A percentile compares a stretch with the other conserved stretches of the same genome.
These are phyloP conservation scores for Danio jaintianensis DNA, from an alignment of 2,797 vertebrate species.

Conservation along the genomic window DNA sequence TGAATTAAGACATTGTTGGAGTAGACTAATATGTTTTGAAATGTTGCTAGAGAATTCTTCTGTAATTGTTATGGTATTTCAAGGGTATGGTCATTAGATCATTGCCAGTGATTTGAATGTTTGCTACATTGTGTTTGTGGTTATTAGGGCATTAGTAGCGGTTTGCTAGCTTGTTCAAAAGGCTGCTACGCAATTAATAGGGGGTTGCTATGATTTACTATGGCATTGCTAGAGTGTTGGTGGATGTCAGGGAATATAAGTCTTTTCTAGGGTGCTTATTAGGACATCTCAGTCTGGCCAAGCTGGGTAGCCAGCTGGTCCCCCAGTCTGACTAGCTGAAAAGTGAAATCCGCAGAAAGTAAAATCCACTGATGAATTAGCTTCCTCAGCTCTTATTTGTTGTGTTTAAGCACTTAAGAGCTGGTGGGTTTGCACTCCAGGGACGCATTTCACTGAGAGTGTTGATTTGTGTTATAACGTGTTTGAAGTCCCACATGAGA, in stretches of 20 bases:
- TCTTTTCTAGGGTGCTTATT: too few relatives aligned
- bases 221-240: neutral
- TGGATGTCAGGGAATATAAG: too few relatives aligned
- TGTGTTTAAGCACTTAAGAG: conserved; percentile 5
- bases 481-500: conserved; percentile 45
- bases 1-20: too few relatives aligned
- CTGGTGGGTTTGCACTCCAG: conserved; percentile 30
- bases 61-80: too few relatives aligned
- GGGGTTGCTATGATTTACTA: neutral
- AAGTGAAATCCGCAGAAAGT: neutral
- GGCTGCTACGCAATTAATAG: neutral
- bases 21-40: too few relatives aligned
- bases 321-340: neutral
- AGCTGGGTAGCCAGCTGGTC: neutral
- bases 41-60: too few relatives aligned
- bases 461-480: conserved; percentile 52
- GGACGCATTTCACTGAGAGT: conserved; percentile 32
- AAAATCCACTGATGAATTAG: conserved; percentile 15
- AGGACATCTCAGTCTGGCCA: neutral
- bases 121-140: too few relatives aligned
- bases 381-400: conserved; percentile 21
- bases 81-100: too few relatives aligned
- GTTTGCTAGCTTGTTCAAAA: neutral
- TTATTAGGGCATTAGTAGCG: neutral
- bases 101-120: too few relatives aligned